Base-by-base conservation (phyloP, 1,140 invertebrate species). In the Drosophila guanche region DNA sequence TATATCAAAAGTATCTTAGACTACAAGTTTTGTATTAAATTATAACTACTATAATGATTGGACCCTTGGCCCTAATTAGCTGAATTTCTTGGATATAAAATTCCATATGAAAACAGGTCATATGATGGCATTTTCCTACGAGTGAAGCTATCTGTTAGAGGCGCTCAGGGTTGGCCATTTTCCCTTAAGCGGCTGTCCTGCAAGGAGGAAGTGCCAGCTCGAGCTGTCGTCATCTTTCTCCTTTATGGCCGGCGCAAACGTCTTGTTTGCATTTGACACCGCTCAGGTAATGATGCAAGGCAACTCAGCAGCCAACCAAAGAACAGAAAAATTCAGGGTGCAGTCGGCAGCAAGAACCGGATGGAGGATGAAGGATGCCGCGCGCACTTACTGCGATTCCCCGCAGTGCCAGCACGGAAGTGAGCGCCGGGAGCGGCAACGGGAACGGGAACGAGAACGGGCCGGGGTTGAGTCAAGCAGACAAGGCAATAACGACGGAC, bases 261-360 rank as follows among this genome's bases (percentile, higher is more conserved):
- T 83, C 83, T 86, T 88, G 83, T 88, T 86, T 88, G 78, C 70
- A 71, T 88, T 88, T 88, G 78, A 88, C 83, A 78, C 78, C 83
- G 66, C 54, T 46, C 83, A 86, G 83, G 78, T 86, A 86, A 86
- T 83, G 79, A 88, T 81, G 83, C 83, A 75, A 60, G 48, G 58
- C 40, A 22, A 37, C 22, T 46, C 42, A 47, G 52, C 47, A 66
- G 61, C 68, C 68, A 60, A 72, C 58, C 58, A 83, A 52, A 46
- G 47, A 43, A 23, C 41, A 68, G 68, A 37, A 37, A 4, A 3
- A 10, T 37, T 37, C 33, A 37, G 10, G 10, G 33, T 37, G 33
- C 33, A 37, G 33, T 10, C 3, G 23, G 72, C 60, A 50, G 60
- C 1, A 20, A 53, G 46, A 55, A 50, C 61, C 78, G 53, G 40